Percentiles rank a stretch among this genome's conserved stretches.
Evolutionary conservation across 1,140 invertebrate species (phyloP).

Genomic region (Phymorhynchus buccinoides): DNA sequence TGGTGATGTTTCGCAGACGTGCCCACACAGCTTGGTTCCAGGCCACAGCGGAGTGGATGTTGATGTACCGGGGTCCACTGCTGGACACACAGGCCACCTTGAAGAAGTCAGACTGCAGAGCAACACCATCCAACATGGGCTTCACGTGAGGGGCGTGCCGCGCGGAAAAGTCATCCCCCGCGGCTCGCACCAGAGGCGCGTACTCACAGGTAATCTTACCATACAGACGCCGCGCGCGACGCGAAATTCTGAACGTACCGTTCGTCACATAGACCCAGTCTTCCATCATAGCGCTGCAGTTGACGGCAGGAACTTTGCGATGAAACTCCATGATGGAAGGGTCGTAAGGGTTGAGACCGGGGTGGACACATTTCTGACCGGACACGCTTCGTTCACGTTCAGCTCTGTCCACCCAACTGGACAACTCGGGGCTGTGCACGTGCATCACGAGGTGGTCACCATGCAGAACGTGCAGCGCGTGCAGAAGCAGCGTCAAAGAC

Average conservation of each 20-base stretch:
- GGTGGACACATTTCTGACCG: constrained; percentile 78
- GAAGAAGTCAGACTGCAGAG: constrained; percentile 63
- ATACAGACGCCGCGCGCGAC: constrained; percentile 47
- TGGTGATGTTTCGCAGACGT: neutral
- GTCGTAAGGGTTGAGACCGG: constrained; percentile 79
- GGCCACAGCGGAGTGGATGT: constrained; percentile 65
- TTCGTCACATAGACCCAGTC: constrained; percentile 63
- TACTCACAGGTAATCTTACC: constrained; percentile 65
- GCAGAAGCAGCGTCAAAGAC: neutral
- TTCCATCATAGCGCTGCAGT: constrained; percentile 76
- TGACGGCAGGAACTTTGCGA: constrained; percentile 76
- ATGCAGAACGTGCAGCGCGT: neutral
- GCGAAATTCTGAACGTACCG: constrained; percentile 58
- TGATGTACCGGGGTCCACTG: constrained; percentile 61
- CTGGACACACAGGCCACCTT: constrained; percentile 61
- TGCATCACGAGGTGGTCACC: neutral
- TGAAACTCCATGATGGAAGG: constrained; percentile 82
- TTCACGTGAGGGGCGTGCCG: constrained; percentile 47
- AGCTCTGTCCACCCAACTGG: neutral
- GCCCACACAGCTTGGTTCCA: constrained; percentile 45
- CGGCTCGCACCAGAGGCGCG: constrained; percentile 56
- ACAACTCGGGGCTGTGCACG: no score
- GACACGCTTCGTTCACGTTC: constrained; percentile 14
- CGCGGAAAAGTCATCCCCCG: constrained; percentile 52
- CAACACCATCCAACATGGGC: constrained; percentile 57